These are phyloP conservation scores for Heliconius melpomene DNA, from an alignment of 1,140 invertebrate species.

Conservation along the genomic window DNA sequence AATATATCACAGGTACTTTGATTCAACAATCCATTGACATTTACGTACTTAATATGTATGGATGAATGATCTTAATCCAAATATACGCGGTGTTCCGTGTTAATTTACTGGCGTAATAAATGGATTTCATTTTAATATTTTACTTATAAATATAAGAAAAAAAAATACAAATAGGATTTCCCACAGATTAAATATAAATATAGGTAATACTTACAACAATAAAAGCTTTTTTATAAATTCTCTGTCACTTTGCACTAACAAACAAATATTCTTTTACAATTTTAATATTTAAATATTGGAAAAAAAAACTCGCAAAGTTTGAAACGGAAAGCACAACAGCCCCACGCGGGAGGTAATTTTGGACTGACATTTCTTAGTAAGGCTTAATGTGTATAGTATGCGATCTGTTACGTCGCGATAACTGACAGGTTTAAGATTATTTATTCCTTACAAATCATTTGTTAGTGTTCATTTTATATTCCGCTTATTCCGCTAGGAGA, in stretches of 20 bases:
- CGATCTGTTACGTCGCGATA: background rate
- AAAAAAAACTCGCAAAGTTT: conserved; percentile 1
- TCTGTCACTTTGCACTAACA: conserved; percentile 30
- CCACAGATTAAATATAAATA: background rate
- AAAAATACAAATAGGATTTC: background rate
- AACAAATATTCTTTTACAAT: conserved; percentile 2
- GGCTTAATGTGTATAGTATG: background rate
- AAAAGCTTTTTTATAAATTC: conserved; percentile 13
- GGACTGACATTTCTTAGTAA: background rate
- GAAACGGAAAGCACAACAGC: background rate
- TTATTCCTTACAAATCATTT: background rate
- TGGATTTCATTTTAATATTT: background rate
- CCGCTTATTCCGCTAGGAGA: too few relatives aligned
- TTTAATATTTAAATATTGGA: background rate
- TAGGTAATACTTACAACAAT: conserved; percentile 25
- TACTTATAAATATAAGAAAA: background rate
- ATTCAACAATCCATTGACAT: background rate
- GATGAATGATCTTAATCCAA: background rate
- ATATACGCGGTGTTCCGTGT: background rate
- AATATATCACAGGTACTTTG: background rate
- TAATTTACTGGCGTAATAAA: background rate
- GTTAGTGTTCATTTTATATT: too few relatives aligned
- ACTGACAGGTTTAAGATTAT: background rate
- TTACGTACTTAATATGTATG: background rate
- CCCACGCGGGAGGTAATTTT: background rate